Conservation (phyloP, 2,797 vertebrate genomes). For the Anguilla obscura region DNA sequence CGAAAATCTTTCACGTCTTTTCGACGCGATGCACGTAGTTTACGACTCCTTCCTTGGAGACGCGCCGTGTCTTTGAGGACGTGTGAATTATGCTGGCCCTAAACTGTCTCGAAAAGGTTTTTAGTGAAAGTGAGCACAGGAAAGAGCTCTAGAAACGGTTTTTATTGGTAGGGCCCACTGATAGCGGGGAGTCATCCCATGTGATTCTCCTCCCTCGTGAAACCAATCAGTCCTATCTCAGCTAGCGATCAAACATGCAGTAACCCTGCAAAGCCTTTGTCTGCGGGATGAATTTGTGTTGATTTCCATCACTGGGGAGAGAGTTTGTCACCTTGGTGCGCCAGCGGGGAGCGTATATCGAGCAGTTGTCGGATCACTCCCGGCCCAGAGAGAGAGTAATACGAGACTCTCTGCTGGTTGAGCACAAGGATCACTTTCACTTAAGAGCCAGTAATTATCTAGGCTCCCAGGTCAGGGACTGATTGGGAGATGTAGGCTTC, state of each 20-base stretch:
- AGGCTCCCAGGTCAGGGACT: background rate
- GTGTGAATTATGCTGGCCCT: background rate
- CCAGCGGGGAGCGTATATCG: background rate
- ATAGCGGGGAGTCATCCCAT: background rate
- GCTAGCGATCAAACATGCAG: background rate
- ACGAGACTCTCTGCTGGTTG: constrained; percentile 9
- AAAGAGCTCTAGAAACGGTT: background rate
- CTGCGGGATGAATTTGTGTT: constrained; percentile 26
- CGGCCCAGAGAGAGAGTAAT: background rate
- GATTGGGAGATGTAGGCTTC: constrained; percentile 18
- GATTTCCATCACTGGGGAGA: background rate
- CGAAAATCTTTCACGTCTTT: background rate
- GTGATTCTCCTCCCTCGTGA: background rate
- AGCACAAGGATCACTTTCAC: constrained; percentile 12
- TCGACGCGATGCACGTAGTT: background rate
- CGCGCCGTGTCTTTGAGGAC: background rate
- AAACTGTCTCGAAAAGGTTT: background rate
- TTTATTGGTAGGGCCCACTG: background rate
- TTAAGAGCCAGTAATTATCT: constrained; percentile 12
- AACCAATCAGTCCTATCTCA: constrained; percentile 10
- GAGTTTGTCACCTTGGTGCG: background rate
- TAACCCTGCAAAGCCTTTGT: constrained; percentile 5
- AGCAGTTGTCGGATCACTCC: constrained; percentile 19
- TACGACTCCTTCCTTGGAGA: background rate
- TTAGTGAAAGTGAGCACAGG: background rate